Evolutionary conservation across 2,113 vertebrate genomes (phyloP).

Genomic region (Otus sunia): DNA sequence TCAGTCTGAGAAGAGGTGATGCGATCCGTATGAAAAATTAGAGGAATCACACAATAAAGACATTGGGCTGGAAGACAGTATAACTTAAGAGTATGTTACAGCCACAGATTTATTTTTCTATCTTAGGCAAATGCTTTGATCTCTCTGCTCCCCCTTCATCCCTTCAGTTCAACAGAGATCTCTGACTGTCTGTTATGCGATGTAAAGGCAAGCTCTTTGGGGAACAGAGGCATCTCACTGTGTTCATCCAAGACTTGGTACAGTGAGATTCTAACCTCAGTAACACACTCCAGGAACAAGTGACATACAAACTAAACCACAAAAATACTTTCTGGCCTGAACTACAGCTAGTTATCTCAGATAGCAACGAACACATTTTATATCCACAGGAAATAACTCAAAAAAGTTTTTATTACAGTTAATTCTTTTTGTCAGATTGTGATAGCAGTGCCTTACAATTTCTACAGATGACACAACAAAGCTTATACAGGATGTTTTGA

Average conservation of each 20-base stretch:
- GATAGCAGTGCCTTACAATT: neutral
- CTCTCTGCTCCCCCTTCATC: neutral
- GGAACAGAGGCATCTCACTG: neutral
- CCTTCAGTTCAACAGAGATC: neutral
- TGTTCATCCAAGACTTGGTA: neutral
- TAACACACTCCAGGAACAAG: neutral
- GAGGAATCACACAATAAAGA: neutral
- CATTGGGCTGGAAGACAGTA: neutral
- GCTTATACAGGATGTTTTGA: neutral
- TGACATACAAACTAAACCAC: neutral
- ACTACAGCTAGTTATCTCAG: fast-evolving
- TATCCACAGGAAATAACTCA: neutral
- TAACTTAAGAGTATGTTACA: neutral
- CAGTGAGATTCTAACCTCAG: neutral
- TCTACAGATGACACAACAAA: neutral
- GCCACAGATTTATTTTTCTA: neutral
- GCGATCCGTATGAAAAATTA: fast-evolving
- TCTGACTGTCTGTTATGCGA: fast-evolving
- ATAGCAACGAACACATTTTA: neutral
- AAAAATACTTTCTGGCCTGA: neutral
- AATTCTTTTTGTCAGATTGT: neutral
- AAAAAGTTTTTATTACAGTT: neutral
- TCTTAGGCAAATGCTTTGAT: neutral
- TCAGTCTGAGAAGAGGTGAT: neutral
- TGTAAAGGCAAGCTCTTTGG: neutral